Evolutionary conservation across 2,113 vertebrate genomes (phyloP).

Genomic region (Menidia beryllina): DNA sequence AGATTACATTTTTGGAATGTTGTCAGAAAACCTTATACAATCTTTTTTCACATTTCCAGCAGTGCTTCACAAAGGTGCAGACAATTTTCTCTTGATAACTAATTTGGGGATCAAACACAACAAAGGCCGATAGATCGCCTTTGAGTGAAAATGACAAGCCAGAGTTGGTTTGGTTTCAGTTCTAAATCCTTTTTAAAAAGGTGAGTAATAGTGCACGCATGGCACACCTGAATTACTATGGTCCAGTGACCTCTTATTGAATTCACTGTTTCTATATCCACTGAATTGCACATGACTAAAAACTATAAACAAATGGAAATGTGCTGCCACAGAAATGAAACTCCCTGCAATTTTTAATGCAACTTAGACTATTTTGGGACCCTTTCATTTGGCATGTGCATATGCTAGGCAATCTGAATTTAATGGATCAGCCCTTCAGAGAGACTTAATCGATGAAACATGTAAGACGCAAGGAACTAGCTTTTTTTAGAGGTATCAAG

Average conservation of each 20-base stretch:
- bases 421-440: conserved; percentile 36
- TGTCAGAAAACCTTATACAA: conserved; percentile 27
- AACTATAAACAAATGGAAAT: conserved; percentile 15
- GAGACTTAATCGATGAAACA: conserved; percentile 17
- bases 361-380: conserved; percentile 16
- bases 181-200: conserved; percentile 33
- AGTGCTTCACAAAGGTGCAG: conserved; percentile 34
- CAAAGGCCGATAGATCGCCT: conserved; percentile 50
- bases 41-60: conserved; percentile 42
- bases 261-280: conserved; percentile 6
- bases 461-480: conserved; percentile 29
- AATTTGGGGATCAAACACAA: conserved; percentile 51
- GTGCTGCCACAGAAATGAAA: conserved; percentile 34
- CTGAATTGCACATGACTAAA: conserved; percentile 22
- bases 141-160: conserved; percentile 31
- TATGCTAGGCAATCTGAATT: conserved; percentile 6
- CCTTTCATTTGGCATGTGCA: conserved; percentile 27
- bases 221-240: conserved; percentile 32
- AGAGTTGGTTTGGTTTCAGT: conserved; percentile 32
- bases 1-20: conserved; percentile 27
- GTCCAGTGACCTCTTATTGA: conserved; percentile 23
- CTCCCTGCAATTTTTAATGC: conserved; percentile 23
- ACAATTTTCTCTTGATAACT: conserved; percentile 56
- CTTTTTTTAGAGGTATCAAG: not conserved
- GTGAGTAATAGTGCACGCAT: conserved; percentile 29